phyloP scores from a whole-genome alignment of 2,797 vertebrate species.

The Ctenochaetus hawaiiensis region DNA sequence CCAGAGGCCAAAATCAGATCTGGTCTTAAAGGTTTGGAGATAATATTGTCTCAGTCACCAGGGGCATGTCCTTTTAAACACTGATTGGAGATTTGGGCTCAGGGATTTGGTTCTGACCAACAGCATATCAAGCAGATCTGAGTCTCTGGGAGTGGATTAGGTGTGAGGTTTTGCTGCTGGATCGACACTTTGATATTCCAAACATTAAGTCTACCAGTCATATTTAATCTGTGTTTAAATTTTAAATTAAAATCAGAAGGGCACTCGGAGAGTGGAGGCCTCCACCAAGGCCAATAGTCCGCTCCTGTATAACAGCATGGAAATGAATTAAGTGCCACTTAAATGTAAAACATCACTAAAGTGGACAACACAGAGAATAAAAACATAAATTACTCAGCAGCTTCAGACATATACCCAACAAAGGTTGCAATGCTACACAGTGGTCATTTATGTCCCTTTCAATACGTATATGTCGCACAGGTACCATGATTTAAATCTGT shows the following conservation, averaged over 20 bases:
- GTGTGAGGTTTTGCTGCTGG: constrained; percentile 24
- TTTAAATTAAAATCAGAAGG: constrained; percentile 14
- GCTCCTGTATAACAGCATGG: too few species aligned
- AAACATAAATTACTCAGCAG: too few species aligned
- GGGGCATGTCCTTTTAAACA: constrained; percentile 52
- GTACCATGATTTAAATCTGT: too few species aligned
- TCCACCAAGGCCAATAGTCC: too few species aligned
- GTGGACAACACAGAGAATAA: too few species aligned
- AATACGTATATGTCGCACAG: too few species aligned
- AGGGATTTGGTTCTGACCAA: constrained; percentile 19
- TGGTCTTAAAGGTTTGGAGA: constrained; percentile 48
- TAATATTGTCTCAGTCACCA: constrained; percentile 58
- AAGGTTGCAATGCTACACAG: too few species aligned
- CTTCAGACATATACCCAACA: too few species aligned
- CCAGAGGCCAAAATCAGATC: constrained; percentile 56
- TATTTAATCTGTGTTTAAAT: constrained; percentile 11
- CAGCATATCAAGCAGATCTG: constrained; percentile 38
- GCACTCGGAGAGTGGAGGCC: too few species aligned
- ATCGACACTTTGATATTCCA: constrained; percentile 10
- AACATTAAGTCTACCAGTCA: not conserved
- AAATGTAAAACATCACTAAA: too few species aligned
- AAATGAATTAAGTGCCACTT: too few species aligned
- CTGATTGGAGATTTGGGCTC: constrained; percentile 30
- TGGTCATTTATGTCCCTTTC: too few species aligned
- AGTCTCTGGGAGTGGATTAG: constrained; percentile 35